Evolutionary conservation across 2,888 invertebrate genomes (phyloP), one percentile per base, ranked within the genome.

Genomic region (Oscheius sp.): DNA sequence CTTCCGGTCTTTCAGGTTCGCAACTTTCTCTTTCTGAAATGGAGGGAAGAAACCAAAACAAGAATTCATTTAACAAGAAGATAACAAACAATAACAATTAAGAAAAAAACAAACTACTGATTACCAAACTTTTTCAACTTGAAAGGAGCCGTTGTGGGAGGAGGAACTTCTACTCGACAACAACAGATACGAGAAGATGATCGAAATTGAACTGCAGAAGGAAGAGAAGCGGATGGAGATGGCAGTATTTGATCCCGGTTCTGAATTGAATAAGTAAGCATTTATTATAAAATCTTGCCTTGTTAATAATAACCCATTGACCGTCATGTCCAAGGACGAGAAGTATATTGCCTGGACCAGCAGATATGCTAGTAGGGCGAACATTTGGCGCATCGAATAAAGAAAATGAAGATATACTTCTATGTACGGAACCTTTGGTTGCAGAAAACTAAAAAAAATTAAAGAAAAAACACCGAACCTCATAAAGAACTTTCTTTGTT

Each of bases 111-210:
- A 62, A 59, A 22, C 44, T 68, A 76, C 28, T 76, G 74, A 67
- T 67, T 68, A 66, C 71, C 71, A 24, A 73, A 77, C 47, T 73
- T 72, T 33, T 71, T 69, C 49, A 77, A 38, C 28, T 74, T 73
- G 67, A 74, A 77, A 9, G 70, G 68, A 24, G 67, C 62, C 2
- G 61, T 54, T 41, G 56, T 61, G 17, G 76, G 76, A 5, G 26
- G 14, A n/a, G 67, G 49, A 9, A 26, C 30, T 32, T 57, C 59
- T 9, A 67, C 20, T n/a, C 50, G 22, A 44, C 67, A 59, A 30
- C 44, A 33, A 36, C 45, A 67, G n/a, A 67, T 22, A 12, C 67
- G 45, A 24, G 47, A 17, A 2, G 22, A 12, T 3, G 57, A 50
- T n/a, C 67, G 57, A 45, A 67, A 67, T n/a, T 59, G 57, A n/a